Base-by-base conservation (phyloP, 2,888 invertebrate species). In the Cabera pusaria region DNA sequence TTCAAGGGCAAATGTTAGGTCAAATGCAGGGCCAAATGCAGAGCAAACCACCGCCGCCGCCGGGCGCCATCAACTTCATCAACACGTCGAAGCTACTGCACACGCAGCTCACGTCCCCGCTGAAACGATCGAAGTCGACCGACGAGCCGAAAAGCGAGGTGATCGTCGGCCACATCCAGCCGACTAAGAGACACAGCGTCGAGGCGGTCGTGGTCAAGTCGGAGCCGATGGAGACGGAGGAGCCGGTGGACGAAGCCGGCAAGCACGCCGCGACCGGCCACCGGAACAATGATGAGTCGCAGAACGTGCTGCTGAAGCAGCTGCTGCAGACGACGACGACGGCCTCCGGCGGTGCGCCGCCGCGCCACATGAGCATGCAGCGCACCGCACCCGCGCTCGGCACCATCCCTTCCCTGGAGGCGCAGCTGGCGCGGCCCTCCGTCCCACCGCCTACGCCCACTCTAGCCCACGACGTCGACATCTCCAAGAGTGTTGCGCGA, bases 241-340 rank as follows among this genome's bases (percentile, higher is more conserved):
- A 90, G 6, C 63, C 77, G 1, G 76, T 56, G 38, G n/a, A n/a
- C n/a, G n/a, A n/a, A n/a, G 46, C 65, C 1, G 51, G 58, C 2
- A 80, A 66, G 33, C 74, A 69, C 42, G 49, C 52, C 23, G 49
- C 59, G 5, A 51, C 65, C 5, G 75, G 65, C 44, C 74, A 72
- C 39, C 90, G 88, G 55, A 90, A 92, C 36, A 90, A 92, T 37
- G 95, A 95, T 56, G 96, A 96, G 60, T 94, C 96, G 0, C 97
- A 97, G 66, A 98, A 98, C 81, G 97, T 97, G 2, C 81, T 98
- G 21, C 76, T 98, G 20, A 98, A 98, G 68, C 96, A 97, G 72
- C 84, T 98, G 25, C 78, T 98, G 37, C 97, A 97, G 72, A 97
- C 96, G 45, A 94, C 95, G 0, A 95, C 93, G 18, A 84, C 88